A percentile compares a stretch with the other conserved stretches of the same genome.
These are phyloP conservation scores for Aethina tumida DNA, from an alignment of 1,140 invertebrate species.

Conservation along the genomic window DNA sequence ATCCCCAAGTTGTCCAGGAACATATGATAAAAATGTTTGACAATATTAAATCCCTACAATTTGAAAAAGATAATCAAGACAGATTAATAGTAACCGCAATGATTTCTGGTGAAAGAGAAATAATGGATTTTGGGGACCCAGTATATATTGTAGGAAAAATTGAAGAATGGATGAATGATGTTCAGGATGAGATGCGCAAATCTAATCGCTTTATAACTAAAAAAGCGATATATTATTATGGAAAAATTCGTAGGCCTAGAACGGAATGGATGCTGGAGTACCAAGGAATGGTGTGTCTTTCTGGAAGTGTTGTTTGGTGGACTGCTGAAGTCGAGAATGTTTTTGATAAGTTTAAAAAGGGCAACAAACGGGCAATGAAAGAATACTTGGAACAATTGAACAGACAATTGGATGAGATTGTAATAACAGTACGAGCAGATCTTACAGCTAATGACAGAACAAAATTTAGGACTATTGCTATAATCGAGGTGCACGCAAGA, in stretches of 20 bases:
- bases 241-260: constrained; percentile 47
- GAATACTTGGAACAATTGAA: constrained; percentile 74
- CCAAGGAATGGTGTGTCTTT: constrained; percentile 79
- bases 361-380: constrained; percentile 79
- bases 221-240: constrained; percentile 77
- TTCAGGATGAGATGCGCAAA: constrained; percentile 70
- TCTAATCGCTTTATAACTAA: constrained; percentile 81
- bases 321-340: constrained; percentile 86
- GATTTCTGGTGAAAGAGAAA: constrained; percentile 76
- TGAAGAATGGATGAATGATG: constrained; percentile 84
- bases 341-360: constrained; percentile 63
- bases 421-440: constrained; percentile 59
- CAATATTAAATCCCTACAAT: constrained; percentile 65
- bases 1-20: constrained; percentile 71
- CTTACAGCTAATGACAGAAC: constrained; percentile 69
- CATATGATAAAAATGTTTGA: constrained; percentile 95
- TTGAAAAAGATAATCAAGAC: constrained; percentile 52
- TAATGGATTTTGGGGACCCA: constrained; percentile 66
- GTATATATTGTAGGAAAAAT: constrained; percentile 52
- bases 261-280: constrained; percentile 81
- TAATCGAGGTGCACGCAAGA: constrained; percentile 81
- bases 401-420: constrained; percentile 72
- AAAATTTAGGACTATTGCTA: constrained; percentile 80
- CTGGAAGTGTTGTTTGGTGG: constrained; percentile 87
- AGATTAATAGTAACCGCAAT: constrained; percentile 61